Evolutionary conservation across 2,888 invertebrate genomes (phyloP).

Genomic region (Volucella inanis): DNA sequence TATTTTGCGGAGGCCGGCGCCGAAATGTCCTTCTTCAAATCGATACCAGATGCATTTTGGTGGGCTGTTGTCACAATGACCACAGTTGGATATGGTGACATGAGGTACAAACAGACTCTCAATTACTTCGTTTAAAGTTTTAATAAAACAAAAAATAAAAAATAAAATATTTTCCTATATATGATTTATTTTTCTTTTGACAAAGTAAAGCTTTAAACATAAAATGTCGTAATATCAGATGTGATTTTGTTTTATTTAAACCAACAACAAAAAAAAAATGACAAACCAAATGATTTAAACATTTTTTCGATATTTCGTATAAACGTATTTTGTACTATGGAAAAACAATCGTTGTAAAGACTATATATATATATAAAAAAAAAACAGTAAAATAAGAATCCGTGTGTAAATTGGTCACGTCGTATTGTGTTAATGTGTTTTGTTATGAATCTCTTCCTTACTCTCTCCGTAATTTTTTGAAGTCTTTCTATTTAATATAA

Average conservation of each 20-base stretch:
- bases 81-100: constrained; percentile 99
- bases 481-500: constrained; percentile 73
- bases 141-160: constrained; percentile 70
- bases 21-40: constrained; percentile 99
- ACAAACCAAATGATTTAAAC: constrained; percentile 27
- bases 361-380: constrained; percentile 32
- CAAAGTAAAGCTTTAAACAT: constrained; percentile 70
- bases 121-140: constrained; percentile 68
- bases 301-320: constrained; percentile 75
- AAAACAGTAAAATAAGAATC: constrained; percentile 65
- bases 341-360: constrained; percentile 61
- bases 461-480: constrained; percentile 72
- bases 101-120: constrained; percentile 87
- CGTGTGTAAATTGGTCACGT: constrained; percentile 75
- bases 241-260: constrained; percentile 47
- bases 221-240: constrained; percentile 69
- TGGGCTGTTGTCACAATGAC: constrained; percentile 99
- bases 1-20: constrained; percentile 99
- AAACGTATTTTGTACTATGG: constrained; percentile 67
- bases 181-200: constrained; percentile 52
- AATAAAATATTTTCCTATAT: constrained; percentile 51
- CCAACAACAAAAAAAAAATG: constrained; percentile 40
- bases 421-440: constrained; percentile 75
- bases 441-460: constrained; percentile 75
- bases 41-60: constrained; percentile 99